Evolutionary conservation across 1,140 invertebrate genomes (phyloP).

Genomic region (Lethocerus indicus): DNA sequence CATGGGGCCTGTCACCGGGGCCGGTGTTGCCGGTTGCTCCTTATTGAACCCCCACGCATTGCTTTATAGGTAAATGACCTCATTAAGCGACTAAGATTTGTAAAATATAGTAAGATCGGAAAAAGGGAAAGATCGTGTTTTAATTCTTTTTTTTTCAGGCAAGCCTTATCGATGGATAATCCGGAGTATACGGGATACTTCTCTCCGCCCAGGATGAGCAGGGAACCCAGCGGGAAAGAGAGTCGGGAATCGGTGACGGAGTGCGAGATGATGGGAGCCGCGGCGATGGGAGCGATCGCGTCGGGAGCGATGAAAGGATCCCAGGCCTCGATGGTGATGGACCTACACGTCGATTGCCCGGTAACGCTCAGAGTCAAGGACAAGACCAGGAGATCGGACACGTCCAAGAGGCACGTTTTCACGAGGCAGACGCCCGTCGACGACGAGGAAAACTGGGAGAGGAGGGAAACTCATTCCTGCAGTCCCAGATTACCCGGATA

Average conservation of each 20-base stretch:
- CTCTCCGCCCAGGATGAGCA: slow-evolving; percentile 18
- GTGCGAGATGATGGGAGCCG: slow-evolving; percentile 15
- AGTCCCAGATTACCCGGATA: slow-evolving; percentile 4
- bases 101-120: background rate
- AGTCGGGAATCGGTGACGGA: slow-evolving; percentile 14
- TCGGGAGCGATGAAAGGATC: slow-evolving; percentile 8
- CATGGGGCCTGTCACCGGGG: slow-evolving; percentile 18
- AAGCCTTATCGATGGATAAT: slow-evolving; percentile 47
- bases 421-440: slow-evolving; percentile 51
- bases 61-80: slow-evolving; percentile 11
- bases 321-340: slow-evolving; percentile 48
- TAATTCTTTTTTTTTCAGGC: slow-evolving; percentile 25
- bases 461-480: slow-evolving; percentile 15
- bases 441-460: slow-evolving; percentile 19
- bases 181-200: slow-evolving; percentile 21
- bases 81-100: background rate
- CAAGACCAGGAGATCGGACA: slow-evolving; percentile 36
- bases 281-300: slow-evolving; percentile 18
- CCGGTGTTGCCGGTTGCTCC: slow-evolving; percentile 32
- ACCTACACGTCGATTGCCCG: slow-evolving; percentile 46
- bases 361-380: slow-evolving; percentile 50
- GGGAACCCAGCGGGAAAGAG: slow-evolving; percentile 13
- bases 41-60: slow-evolving; percentile 33
- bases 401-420: slow-evolving; percentile 53
- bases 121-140: slow-evolving; percentile 18